phyloP scores from a whole-genome alignment of 2,797 vertebrate species.

The Coregonus suidteri region DNA sequence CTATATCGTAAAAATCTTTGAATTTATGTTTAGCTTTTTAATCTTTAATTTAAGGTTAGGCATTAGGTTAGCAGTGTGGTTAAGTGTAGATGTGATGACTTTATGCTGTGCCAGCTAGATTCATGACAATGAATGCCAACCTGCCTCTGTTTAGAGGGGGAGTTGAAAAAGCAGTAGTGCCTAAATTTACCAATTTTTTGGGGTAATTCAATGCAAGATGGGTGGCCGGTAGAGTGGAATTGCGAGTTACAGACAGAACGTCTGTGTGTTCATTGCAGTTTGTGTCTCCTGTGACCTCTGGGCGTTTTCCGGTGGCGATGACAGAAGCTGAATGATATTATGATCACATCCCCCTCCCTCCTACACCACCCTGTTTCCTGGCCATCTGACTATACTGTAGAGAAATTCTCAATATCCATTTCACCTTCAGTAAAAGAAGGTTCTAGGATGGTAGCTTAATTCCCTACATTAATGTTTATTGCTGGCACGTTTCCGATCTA shows the following conservation, averaged over 20 bases:
- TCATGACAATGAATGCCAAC: no score
- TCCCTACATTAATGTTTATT: background rate
- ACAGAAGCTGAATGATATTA: background rate
- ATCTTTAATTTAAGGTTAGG: no score
- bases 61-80: no score
- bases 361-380: background rate
- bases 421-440: background rate
- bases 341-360: background rate
- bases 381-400: background rate
- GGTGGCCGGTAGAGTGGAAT: background rate
- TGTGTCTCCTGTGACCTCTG: background rate
- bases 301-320: background rate
- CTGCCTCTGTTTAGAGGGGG: no score
- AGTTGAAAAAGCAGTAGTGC: no score
- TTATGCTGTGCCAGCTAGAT: no score
- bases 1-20: no score
- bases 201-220: background rate
- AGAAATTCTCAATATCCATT: background rate
- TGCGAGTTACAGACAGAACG: background rate
- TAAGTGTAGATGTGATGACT: no score
- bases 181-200: background rate
- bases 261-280: background rate
- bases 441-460: background rate
- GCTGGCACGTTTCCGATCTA: background rate
- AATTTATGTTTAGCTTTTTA: no score